These are phyloP conservation scores for Vipera latastei DNA, from an alignment of 2,797 vertebrate species.

Conservation along the genomic window DNA sequence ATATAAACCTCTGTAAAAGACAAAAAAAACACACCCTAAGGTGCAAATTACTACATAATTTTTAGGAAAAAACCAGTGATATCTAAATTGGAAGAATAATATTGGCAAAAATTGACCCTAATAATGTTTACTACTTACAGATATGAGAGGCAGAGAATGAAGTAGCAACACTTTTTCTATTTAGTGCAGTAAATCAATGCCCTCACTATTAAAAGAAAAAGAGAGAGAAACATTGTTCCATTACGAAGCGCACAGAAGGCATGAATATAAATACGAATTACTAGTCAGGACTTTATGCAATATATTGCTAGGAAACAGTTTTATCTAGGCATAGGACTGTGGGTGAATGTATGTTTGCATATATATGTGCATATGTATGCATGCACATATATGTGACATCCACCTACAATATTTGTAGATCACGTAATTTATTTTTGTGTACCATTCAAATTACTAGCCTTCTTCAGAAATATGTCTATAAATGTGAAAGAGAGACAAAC, in stretches of 20 bases:
- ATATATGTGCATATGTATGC: neutral
- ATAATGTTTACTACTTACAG: neutral
- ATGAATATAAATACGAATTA: constrained; percentile 15
- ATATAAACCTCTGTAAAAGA: neutral
- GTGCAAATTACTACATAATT: neutral
- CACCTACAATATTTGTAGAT: neutral
- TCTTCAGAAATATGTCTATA: neutral
- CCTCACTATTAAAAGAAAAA: constrained; percentile 1
- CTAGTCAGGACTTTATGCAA: neutral
- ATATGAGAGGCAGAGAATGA: neutral
- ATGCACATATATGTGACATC: neutral
- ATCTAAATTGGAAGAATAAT: neutral
- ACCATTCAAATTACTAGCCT: neutral
- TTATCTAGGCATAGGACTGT: neutral
- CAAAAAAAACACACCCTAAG: neutral
- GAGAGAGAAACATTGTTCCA: neutral
- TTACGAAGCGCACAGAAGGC: neutral
- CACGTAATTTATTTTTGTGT: neutral
- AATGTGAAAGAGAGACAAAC: neutral
- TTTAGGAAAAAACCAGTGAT: neutral
- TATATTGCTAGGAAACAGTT: constrained; percentile 2
- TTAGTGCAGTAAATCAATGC: neutral
- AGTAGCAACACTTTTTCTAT: neutral
- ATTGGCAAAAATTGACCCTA: neutral
- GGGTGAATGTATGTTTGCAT: neutral